These are phyloP conservation scores for Tarsius wallacei DNA, from an alignment of 2,797 vertebrate genomes.

Conservation along the genomic window DNA sequence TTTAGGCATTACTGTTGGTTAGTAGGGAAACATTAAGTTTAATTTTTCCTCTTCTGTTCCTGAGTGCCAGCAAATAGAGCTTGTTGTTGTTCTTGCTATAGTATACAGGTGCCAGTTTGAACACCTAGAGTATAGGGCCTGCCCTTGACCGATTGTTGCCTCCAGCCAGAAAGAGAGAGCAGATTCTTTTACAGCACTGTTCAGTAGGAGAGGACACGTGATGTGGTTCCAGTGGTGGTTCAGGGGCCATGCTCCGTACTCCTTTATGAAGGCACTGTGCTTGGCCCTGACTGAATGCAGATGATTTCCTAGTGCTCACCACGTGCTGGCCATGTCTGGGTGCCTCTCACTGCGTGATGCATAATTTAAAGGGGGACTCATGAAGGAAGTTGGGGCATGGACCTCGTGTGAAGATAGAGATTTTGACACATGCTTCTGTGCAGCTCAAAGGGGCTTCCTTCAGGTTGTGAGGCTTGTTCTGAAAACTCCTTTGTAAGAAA, in stretches of 20 bases:
- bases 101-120: not conserved
- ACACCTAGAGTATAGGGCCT: not conserved
- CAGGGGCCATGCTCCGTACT: not conserved
- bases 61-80: not conserved
- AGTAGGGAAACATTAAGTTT: not conserved
- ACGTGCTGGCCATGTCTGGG: no score
- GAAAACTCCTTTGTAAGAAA: constrained; percentile 25
- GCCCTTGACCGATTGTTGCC: not conserved
- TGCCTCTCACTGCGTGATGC: not conserved
- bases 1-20: not conserved
- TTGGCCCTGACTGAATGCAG: not conserved
- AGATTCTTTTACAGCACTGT: not conserved
- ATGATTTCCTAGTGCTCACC: accelerated
- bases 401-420: not conserved
- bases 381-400: not conserved
- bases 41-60: not conserved
- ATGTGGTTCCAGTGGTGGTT: no score
- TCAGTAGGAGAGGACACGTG: not conserved
- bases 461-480: constrained; percentile 25
- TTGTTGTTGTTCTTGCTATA: not conserved
- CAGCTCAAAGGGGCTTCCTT: constrained; percentile 2
- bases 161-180: not conserved
- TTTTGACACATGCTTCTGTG: not conserved
- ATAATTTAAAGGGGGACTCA: not conserved
- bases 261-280: not conserved